Evolutionary conservation across 1,140 invertebrate genomes (phyloP), one percentile per base, ranked within the genome.

Genomic region (Periplaneta americana): DNA sequence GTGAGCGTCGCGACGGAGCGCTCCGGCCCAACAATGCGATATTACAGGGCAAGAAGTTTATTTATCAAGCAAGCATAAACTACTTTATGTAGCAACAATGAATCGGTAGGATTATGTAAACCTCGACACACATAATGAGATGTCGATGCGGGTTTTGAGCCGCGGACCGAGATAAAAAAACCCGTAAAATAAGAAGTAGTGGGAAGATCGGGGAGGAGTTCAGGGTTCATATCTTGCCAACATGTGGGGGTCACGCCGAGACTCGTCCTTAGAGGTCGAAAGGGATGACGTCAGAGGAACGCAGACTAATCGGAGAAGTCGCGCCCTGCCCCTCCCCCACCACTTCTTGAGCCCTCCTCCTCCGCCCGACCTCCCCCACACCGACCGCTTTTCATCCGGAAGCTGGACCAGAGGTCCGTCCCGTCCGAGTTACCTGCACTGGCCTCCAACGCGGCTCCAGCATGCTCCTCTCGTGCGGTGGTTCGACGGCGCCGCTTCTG

Each of bases 371-470:
- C 34, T 15, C 13, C 34, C 76, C 76, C 34, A 5, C 35, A 0
- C 76, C 13, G 15, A 15, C 32, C 35, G 11, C 34, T 78, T 34
- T n/a, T 34, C 17, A 17, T 34, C 76, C 34, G 76, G 33, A 78
- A 28, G 76, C 33, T 15, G 35, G 76, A 66, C 48, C 22, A 66
- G n/a, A 66, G 48, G 48, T 66, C 48, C 28, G 48, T 66, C 48
- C 37, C 37, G 37, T 39, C 48, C n/a, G n/a, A n/a, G 18, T 78
- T 80, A 82, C 82, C 82, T 82, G 82, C 66, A 82, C 82, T 33
- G 82, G 82, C n/a, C 82, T 36, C 82, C 82, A 82, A 74, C 82
- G 82, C 74, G 82, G 82, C 57, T 82, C 82, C 48, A 82, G 82
- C 82, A 82, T 82, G 78, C 28, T 48, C 33, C 31, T 66, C 33